Base-by-base conservation (phyloP, 2,888 invertebrate genomes). In the Pomacea canaliculata region DNA sequence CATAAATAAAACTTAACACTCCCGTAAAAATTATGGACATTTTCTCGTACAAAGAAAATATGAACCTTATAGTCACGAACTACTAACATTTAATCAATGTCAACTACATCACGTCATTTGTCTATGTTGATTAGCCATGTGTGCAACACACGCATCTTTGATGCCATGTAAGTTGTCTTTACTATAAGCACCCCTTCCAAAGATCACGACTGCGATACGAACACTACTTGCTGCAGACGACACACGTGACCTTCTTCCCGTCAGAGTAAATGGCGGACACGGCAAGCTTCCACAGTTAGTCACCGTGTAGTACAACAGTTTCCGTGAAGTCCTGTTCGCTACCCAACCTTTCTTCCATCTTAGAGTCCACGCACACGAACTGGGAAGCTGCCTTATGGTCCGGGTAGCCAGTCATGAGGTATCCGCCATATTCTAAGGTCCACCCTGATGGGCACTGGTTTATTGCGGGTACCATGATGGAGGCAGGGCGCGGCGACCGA, bases 301-400 rank as follows among this genome's bases (percentile, higher is more conserved):
- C 16, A 59, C 73, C 1, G 73, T 73, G 67, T 27, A 73, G 48
- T 56, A 73, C 73, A 73, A 3, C 37, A 59, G 46, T 27, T 27
- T 51, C 7, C 73, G 67, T 9, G 0, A 46, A 7, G 12, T 37
- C 46, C 37, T 63, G 8, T 10, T 66, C 67, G 23, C 73, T 56
- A 1, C 59, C 59, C n/a, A 59, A 27, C 7, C 46, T 19, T 23
- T 59, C 67, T 46, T 67, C 67, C 23, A 73, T 13, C 67, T 19
- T 37, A 66, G 66, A 59, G 23, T 73, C 73, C 67, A 73, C 73
- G 27, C 73, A 73, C 46, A 73, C 67, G 67, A 67, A 73, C 67
- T 73, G 56, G n/a, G 65, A 51, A 18, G 16, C n/a, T 27, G 67
- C 67, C 2, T 49, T n/a, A 8, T 73, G 66, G 56, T 59, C 66